Evolutionary conservation across 2,113 vertebrate genomes (phyloP).

Genomic region (Seriola aureovittata): DNA sequence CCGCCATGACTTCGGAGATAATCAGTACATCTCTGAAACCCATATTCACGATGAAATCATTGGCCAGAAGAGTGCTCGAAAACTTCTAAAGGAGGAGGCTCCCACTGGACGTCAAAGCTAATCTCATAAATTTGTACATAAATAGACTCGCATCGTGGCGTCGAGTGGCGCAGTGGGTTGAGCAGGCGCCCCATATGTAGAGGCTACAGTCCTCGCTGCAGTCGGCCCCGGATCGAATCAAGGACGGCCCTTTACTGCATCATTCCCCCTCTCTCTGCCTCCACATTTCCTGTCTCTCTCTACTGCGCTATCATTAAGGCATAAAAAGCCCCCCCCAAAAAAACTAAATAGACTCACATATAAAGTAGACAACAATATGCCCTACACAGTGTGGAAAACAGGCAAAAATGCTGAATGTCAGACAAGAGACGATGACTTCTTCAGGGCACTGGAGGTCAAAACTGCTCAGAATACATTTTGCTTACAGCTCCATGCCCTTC

Average conservation of each 20-base stretch:
- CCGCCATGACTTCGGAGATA: neutral
- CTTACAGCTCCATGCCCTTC: neutral
- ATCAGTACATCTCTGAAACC: constrained; percentile 11
- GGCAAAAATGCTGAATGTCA: constrained; percentile 19
- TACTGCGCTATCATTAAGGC: too few relatives aligned
- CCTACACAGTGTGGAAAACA: neutral
- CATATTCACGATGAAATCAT: constrained; percentile 4
- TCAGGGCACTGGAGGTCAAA: neutral
- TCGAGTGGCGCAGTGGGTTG: too few relatives aligned
- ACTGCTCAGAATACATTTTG: neutral
- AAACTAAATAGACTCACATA: constrained; percentile 18
- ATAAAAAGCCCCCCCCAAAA: too few relatives aligned
- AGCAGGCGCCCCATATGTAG: too few relatives aligned
- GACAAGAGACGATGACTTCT: neutral
- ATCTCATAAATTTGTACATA: constrained; percentile 43
- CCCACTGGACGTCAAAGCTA: neutral
- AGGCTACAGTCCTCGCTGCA: too few relatives aligned
- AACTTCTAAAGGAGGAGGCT: neutral
- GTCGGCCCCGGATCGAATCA: too few relatives aligned
- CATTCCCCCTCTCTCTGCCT: too few relatives aligned
- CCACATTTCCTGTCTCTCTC: too few relatives aligned
- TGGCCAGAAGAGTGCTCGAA: neutral
- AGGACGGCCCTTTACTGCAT: too few relatives aligned
- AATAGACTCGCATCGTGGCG: constrained; percentile 1
- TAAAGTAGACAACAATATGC: neutral